Percentiles rank a stretch among this genome's conserved stretches.
Evolutionary conservation across 2,113 vertebrate species (phyloP).

Genomic region (Forbesichthys papilliferus): DNA sequence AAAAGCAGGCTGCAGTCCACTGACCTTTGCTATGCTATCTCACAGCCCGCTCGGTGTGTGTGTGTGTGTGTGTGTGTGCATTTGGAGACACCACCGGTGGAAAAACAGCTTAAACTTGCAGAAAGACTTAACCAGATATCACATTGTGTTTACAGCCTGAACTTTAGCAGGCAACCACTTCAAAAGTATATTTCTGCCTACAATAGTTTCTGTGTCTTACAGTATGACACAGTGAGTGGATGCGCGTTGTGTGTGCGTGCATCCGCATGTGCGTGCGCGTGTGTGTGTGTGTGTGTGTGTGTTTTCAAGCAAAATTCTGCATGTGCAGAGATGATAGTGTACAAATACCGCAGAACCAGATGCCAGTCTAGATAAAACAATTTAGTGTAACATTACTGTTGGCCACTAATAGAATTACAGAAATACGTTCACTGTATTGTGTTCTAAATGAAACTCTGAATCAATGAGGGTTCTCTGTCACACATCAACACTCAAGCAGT

Average conservation of each 20-base stretch:
- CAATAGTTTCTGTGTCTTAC: not conserved
- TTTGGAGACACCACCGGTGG: not conserved
- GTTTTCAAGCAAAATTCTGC: constrained; percentile 2
- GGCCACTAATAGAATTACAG: no score
- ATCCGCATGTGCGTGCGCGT: not conserved
- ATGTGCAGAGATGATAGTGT: no score
- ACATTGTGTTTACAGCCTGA: not conserved
- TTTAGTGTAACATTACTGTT: no score
- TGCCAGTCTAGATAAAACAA: not conserved
- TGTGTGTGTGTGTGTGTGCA: not conserved
- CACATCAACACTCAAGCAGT: not conserved
- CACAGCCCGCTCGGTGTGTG: constrained; percentile 5
- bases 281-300: constrained; percentile 1
- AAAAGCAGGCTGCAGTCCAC: constrained; percentile 4
- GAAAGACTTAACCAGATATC: not conserved
- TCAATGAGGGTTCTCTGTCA: no score
- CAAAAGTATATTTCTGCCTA: not conserved
- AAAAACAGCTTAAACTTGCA: not conserved
- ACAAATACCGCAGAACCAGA: constrained; percentile 1
- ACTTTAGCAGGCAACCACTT: not conserved
- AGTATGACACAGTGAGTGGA: no score
- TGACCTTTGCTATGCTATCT: constrained; percentile 16
- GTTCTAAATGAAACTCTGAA: no score
- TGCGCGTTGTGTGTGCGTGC: not conserved
- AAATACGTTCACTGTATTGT: no score